phyloP scores from a whole-genome alignment of 2,113 vertebrate species.

The Leucopsar rothschildi region DNA sequence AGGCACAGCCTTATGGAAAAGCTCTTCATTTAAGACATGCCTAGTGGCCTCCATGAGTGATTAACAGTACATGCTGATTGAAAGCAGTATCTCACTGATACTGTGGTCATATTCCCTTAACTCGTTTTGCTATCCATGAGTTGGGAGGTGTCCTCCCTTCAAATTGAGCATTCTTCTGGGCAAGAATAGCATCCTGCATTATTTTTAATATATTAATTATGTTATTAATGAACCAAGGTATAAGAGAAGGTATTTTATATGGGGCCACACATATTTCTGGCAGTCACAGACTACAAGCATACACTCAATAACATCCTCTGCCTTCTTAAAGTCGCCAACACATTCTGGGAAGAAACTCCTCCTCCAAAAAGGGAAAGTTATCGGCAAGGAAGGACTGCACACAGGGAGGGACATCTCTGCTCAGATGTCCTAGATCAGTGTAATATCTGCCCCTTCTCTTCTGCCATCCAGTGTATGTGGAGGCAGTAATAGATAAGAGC shows the following conservation, averaged over 20 bases:
- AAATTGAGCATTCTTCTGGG: not conserved
- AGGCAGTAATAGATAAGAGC: not conserved
- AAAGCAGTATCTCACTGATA: not conserved
- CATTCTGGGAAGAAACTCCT: not conserved
- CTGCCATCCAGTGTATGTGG: not conserved
- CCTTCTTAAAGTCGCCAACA: not conserved
- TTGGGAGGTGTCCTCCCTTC: not conserved
- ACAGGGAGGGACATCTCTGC: not conserved
- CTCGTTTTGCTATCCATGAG: not conserved
- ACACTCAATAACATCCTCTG: not conserved
- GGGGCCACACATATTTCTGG: not conserved
- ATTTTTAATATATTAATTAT: not conserved
- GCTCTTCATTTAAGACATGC: slow-evolving; percentile 20
- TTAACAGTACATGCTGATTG: not conserved
- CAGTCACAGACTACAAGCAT: not conserved
- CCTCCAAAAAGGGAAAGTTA: not conserved
- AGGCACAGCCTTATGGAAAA: slow-evolving; percentile 23
- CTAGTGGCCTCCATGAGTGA: not conserved
- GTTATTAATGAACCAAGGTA: not conserved
- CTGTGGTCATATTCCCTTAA: not conserved
- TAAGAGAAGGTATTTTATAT: not conserved
- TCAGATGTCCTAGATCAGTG: not conserved
- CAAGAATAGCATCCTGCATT: not conserved
- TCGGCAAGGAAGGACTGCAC: not conserved
- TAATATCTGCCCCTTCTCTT: not conserved